Evolutionary conservation across 2,113 vertebrate genomes (phyloP).

Genomic region (Scopus umbretta): DNA sequence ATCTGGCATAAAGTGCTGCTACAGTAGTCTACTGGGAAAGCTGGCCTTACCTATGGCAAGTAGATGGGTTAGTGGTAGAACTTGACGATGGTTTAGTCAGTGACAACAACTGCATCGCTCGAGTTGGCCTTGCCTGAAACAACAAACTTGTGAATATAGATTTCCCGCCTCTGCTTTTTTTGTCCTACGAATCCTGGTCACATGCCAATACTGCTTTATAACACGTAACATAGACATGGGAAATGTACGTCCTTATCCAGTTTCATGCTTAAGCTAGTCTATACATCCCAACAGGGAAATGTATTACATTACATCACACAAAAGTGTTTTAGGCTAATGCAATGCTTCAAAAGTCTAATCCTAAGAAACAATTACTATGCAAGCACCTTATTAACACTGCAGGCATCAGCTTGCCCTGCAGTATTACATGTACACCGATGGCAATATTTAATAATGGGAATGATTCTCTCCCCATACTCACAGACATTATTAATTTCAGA

Average conservation of each 20-base stretch:
- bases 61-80: neutral
- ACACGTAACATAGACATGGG: neutral
- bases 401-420: neutral
- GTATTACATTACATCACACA: neutral
- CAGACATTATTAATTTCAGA: neutral
- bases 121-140: neutral
- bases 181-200: neutral
- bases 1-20: neutral
- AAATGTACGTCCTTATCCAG: neutral
- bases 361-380: neutral
- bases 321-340: neutral
- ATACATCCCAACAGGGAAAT: neutral
- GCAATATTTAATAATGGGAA: neutral
- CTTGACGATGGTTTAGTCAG: neutral
- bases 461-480: neutral
- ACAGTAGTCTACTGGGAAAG: neutral
- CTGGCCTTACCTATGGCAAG: neutral
- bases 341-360: neutral
- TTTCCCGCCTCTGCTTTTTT: neutral
- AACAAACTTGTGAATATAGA: neutral
- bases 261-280: neutral
- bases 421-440: neutral
- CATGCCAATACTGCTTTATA: neutral
- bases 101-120: neutral
- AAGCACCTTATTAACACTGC: neutral